Evolutionary conservation across 2,797 vertebrate species (phyloP).

Genomic region (Euthynnus affinis): DNA sequence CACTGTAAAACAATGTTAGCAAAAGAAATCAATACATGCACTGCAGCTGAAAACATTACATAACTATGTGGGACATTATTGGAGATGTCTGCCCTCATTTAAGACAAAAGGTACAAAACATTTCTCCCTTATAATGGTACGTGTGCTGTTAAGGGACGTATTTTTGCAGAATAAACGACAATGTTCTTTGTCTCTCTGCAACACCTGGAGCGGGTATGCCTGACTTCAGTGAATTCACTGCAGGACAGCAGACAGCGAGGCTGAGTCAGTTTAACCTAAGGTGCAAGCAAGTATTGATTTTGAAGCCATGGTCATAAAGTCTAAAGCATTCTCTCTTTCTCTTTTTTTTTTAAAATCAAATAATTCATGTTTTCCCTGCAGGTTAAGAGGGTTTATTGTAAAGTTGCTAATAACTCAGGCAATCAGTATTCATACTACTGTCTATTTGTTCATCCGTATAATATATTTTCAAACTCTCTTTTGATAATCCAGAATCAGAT

Average conservation of each 20-base stretch:
- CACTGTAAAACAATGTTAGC: constrained; percentile 34
- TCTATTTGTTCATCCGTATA: too few species aligned
- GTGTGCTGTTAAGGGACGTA: background rate
- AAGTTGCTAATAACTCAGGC: too few species aligned
- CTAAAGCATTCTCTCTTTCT: too few species aligned
- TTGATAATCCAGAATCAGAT: background rate
- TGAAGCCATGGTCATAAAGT: too few species aligned
- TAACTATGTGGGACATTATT: constrained; percentile 25
- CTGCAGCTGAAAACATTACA: constrained; percentile 30
- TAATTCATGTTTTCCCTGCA: too few species aligned
- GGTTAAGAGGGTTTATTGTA: too few species aligned
- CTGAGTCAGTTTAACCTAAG: background rate
- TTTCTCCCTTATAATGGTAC: constrained; percentile 11
- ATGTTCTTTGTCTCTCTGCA: background rate
- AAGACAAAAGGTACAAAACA: constrained; percentile 1
- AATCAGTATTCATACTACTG: too few species aligned
- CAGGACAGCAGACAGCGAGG: background rate
- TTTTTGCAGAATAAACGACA: background rate
- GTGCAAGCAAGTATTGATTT: background rate
- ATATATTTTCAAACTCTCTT: too few species aligned
- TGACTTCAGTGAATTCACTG: background rate
- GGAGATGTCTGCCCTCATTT: background rate
- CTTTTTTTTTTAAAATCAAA: too few species aligned
- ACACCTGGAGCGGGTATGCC: background rate
- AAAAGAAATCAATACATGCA: constrained; percentile 55